Conservation (phyloP, 1,140 invertebrate genomes). For the Drosophila kepulauana region DNA sequence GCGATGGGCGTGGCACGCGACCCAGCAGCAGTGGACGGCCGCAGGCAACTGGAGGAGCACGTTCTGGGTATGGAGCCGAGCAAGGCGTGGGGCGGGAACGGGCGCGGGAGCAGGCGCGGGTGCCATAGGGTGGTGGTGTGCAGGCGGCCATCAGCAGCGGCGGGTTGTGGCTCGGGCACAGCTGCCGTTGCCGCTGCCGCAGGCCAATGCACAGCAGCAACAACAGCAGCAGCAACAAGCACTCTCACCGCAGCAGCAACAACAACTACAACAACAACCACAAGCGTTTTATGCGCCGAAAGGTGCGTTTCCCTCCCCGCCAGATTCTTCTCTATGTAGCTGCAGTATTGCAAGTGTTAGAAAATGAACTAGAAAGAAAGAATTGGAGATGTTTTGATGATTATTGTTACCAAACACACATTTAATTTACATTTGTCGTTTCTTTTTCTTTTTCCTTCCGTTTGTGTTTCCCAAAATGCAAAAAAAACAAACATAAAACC, state of each 20-base stretch:
- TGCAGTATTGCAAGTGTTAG: constrained; percentile 17
- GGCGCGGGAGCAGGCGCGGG: constrained; percentile 84
- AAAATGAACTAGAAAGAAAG: neutral
- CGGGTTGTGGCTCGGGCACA: constrained; percentile 76
- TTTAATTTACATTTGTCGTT: constrained; percentile 57
- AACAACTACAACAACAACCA: constrained; percentile 52
- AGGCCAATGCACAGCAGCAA: constrained; percentile 68
- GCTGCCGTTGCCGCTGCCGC: constrained; percentile 80
- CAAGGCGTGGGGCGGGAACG: constrained; percentile 73
- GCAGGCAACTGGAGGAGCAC: constrained; percentile 84
- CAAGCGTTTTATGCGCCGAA: constrained; percentile 89
- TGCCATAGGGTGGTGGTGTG: constrained; percentile 74
- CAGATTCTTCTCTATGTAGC: constrained; percentile 46
- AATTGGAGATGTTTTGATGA: neutral
- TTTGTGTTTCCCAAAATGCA: constrained; percentile 31
- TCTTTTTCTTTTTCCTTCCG: constrained; percentile 56
- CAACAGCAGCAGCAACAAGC: constrained; percentile 67
- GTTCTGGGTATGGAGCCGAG: constrained; percentile 74
- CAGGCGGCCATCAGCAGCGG: constrained; percentile 78
- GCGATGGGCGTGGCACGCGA: constrained; percentile 65
- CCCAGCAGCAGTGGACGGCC: constrained; percentile 86
- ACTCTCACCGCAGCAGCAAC: constrained; percentile 53
- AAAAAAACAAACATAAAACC: constrained; percentile 11
- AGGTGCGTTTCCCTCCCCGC: constrained; percentile 85
- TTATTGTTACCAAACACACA: constrained; percentile 20